Evolutionary conservation across 2,888 invertebrate species (phyloP), one percentile per base, ranked within the genome.

Genomic region (Portevinia maculata): DNA sequence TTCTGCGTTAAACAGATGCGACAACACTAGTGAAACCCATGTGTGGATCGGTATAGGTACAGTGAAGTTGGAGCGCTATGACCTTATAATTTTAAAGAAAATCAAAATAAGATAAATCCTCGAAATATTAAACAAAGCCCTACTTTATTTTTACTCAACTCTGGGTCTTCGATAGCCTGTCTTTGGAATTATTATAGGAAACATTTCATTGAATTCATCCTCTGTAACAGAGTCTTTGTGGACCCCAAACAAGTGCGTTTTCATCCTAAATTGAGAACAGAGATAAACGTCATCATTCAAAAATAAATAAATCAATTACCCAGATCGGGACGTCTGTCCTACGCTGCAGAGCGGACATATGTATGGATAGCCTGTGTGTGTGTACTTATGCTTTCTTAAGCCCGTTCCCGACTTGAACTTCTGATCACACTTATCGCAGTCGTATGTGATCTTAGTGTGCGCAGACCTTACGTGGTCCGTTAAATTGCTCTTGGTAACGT

Each of bases 401-500:
- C 81, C 81, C 1, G 81, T 83, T 17, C 53, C 39, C 7, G 81
- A 83, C 13, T 76, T 83, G 17, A 83, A 83, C 19, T 65, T 76
- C 11, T 71, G 76, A 1, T 70, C 46, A 11, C 81, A 83, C 21
- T 44, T 65, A 55, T 71, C 65, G 30, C 81, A 83, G 7, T 83
- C 65, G 13, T 55, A 83, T 1, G 65, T 83, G n/a, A 55, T 37
- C n/a, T 71, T 44, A 3, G 53, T 67, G 13, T 83, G 81, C 5
- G 28, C 65, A 3, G 81, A 53, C 9, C 13, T 65, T n/a, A 83
- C 34, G 28, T 83, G 81, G 9, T 83, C 81, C 17, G 11, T 59
- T 34, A 83, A 60, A 32, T 83, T 83, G 46, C 76, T 83, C n/a
- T 76, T 83, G 1, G 76, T 76, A 1, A 59, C 81, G 50, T 83